Conservation (phyloP, 2,888 invertebrate genomes). For the Bellardia bayeri region DNA sequence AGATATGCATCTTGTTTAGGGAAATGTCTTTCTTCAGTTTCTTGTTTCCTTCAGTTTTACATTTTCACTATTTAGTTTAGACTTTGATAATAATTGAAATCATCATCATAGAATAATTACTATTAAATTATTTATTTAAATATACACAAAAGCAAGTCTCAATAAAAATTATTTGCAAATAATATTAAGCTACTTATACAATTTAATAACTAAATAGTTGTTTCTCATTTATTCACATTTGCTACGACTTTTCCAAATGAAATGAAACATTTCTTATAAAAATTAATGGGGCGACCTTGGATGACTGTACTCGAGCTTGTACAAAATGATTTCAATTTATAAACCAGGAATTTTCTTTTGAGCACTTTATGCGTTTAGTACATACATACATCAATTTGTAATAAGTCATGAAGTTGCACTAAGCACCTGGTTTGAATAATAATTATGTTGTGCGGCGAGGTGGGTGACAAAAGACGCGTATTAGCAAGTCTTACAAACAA, state of each 20-base stretch:
- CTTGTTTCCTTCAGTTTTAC: slow-evolving; percentile 15
- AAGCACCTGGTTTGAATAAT: slow-evolving; percentile 43
- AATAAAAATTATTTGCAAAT: slow-evolving; percentile 32
- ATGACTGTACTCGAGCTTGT: neutral
- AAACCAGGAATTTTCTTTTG: slow-evolving; percentile 4
- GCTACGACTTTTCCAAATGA: neutral
- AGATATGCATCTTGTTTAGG: neutral
- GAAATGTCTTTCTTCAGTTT: neutral
- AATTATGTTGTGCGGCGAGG: slow-evolving; percentile 10
- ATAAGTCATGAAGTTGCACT: slow-evolving; percentile 26
- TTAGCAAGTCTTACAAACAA: slow-evolving; percentile 1
- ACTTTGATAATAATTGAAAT: slow-evolving; percentile 14
- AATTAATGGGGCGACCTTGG: slow-evolving; percentile 5
- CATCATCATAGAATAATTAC: slow-evolving; percentile 39
- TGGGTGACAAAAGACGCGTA: slow-evolving; percentile 54
- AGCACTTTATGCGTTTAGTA: neutral
- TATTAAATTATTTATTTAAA: slow-evolving; percentile 37
- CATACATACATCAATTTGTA: slow-evolving; percentile 18
- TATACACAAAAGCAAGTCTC: slow-evolving; percentile 32
- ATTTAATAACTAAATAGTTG: neutral
- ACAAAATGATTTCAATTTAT: neutral
- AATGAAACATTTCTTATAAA: neutral
- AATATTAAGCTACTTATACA: neutral
- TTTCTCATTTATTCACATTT: neutral
- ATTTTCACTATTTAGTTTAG: neutral